These are phyloP conservation scores for Rousettus madagascariensis DNA, from an alignment of 2,797 vertebrate species.

Conservation along the genomic window DNA sequence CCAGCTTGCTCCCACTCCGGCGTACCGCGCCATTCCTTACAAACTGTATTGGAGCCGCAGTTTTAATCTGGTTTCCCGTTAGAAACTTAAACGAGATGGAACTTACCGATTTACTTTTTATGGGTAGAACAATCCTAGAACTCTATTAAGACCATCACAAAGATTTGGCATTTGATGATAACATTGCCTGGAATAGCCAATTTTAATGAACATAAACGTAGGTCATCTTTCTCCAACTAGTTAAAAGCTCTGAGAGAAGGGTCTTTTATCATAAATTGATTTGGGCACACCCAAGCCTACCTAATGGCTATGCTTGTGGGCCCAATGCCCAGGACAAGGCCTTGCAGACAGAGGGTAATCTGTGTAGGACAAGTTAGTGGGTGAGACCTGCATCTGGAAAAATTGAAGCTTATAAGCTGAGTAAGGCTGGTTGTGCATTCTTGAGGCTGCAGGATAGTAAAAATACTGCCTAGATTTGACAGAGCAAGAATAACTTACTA, in stretches of 20 bases:
- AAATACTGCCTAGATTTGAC: neutral
- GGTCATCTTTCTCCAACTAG: neutral
- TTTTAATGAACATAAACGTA: neutral
- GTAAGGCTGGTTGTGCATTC: neutral
- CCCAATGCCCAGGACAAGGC: neutral
- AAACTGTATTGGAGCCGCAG: neutral
- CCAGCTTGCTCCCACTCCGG: accelerated
- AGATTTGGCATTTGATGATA: neutral
- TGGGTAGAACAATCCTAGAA: neutral
- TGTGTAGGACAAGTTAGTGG: neutral
- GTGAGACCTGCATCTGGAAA: neutral
- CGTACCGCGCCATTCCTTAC: neutral
- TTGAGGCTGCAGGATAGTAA: neutral
- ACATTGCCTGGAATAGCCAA: neutral
- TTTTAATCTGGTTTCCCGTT: neutral
- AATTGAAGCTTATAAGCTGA: neutral
- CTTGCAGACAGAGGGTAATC: neutral
- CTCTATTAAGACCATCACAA: neutral
- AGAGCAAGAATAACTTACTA: neutral
- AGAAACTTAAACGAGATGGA: neutral
- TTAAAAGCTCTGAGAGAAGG: neutral
- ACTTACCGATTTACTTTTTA: neutral
- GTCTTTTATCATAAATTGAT: neutral
- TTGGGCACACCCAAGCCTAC: neutral
- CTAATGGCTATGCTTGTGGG: neutral